phyloP scores from a whole-genome alignment of 2,797 vertebrate genomes.

The Chanos chanos region DNA sequence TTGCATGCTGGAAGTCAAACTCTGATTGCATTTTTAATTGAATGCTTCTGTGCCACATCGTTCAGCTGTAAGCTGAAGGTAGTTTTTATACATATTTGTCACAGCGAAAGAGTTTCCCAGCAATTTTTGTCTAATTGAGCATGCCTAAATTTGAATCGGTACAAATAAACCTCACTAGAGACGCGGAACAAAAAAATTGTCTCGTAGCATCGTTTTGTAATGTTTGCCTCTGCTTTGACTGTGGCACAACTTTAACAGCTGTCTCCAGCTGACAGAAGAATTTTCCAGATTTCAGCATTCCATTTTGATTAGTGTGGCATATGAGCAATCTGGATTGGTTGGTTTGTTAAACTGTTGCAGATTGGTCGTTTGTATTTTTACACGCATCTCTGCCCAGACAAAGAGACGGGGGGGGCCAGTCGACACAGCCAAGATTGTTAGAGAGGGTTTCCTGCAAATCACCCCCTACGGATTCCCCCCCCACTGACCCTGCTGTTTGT shows the following conservation, averaged over 20 bases:
- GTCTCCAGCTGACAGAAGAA: too few relatives aligned
- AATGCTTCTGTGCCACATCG: too few relatives aligned
- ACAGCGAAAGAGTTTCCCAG: too few relatives aligned
- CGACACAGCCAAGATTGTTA: neutral
- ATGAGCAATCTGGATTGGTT: neutral
- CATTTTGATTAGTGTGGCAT: neutral
- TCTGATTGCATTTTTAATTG: too few relatives aligned
- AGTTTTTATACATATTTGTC: too few relatives aligned
- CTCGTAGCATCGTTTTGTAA: neutral
- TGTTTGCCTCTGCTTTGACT: neutral
- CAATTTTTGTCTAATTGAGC: too few relatives aligned
- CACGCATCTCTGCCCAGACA: neutral
- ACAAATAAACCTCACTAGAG: too few relatives aligned
- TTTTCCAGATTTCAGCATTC: neutral
- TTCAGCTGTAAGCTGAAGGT: too few relatives aligned
- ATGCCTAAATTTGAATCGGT: too few relatives aligned
- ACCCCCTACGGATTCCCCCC: constrained; percentile 50
- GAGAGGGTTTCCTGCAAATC: constrained; percentile 25
- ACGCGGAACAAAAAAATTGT: neutral
- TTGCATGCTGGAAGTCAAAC: too few relatives aligned
- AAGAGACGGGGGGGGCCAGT: neutral
- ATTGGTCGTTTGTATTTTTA: constrained; percentile 6
- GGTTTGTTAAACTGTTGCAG: neutral
- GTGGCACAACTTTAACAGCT: too few relatives aligned
- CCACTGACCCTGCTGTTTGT: constrained; percentile 54